Percentiles rank a stretch among this genome's conserved stretches.
Conservation (phyloP, 2,888 invertebrate genomes). For the Mycalesis mineus region DNA sequence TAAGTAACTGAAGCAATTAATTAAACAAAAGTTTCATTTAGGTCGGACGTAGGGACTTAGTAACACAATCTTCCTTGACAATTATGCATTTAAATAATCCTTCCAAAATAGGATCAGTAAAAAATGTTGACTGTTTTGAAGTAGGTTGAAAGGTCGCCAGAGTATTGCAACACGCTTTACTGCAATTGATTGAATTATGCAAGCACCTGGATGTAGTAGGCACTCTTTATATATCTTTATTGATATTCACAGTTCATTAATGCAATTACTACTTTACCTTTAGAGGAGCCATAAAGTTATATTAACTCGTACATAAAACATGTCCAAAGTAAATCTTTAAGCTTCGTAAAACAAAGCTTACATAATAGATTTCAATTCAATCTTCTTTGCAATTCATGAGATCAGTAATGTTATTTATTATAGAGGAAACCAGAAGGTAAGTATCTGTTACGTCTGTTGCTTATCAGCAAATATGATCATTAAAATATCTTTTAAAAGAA, state of each 20-base stretch:
- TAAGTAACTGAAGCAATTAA: no score
- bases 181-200: neutral
- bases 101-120: no score
- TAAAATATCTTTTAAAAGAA: neutral
- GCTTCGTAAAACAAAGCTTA: constrained; percentile 2
- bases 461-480: constrained; percentile 3
- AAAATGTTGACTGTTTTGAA: no score
- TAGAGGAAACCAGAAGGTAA: constrained; percentile 5
- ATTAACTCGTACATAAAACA: neutral
- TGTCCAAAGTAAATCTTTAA: neutral
- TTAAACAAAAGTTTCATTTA: no score
- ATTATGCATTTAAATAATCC: no score
- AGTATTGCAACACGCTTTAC: no score
- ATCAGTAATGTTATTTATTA: neutral
- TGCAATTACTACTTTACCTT: neutral
- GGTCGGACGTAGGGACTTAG: no score
- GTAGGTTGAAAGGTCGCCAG: no score
- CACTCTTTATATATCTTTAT: neutral
- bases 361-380: constrained; percentile 3
- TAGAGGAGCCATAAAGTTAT: neutral
- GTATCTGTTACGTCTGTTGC: constrained; percentile 3
- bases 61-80: no score
- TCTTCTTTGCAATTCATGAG: constrained; percentile 8
- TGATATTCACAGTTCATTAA: constrained; percentile 9
- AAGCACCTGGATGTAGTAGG: constrained; percentile 9